A percentile compares a stretch with the other conserved stretches of the same genome.
Evolutionary conservation across 2,888 invertebrate species (phyloP).

Genomic region (Hirudinaria manillensis): DNA sequence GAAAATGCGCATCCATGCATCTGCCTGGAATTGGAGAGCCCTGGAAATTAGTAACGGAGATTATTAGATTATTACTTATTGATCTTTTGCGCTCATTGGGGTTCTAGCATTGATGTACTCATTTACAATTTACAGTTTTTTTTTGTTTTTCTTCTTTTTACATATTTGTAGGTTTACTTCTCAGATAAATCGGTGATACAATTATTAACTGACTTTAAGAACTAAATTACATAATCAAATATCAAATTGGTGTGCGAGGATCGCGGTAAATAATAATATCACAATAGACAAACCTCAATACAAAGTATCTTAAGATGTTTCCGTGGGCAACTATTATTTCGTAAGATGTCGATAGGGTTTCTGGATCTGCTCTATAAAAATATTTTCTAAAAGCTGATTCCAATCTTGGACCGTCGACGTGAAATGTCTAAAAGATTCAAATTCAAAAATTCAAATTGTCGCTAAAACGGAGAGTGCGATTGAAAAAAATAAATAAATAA

Average conservation of each 20-base stretch:
- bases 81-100: too few species aligned
- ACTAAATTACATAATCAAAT: too few species aligned
- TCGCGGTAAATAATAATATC: background rate
- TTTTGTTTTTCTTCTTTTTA: too few species aligned
- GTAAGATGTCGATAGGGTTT: conserved; percentile 26
- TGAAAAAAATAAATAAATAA: background rate
- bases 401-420: conserved; percentile 38
- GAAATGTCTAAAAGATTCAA: conserved; percentile 34
- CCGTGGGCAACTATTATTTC: conserved; percentile 39
- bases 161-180: too few species aligned
- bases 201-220: too few species aligned
- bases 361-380: conserved; percentile 35
- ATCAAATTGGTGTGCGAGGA: too few species aligned
- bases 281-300: conserved; percentile 32
- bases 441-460: background rate
- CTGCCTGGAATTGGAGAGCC: conserved; percentile 39
- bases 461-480: background rate
- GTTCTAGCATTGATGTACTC: too few species aligned
- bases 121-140: too few species aligned
- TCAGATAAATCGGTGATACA: too few species aligned
- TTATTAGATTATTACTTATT: too few species aligned
- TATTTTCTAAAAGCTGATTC: conserved; percentile 41
- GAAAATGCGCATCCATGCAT: conserved; percentile 41
- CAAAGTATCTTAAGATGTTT: conserved; percentile 40
- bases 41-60: conserved; percentile 27